Conservation (phyloP, 2,797 vertebrate species). For the Myoxocephalus aenaeus region DNA sequence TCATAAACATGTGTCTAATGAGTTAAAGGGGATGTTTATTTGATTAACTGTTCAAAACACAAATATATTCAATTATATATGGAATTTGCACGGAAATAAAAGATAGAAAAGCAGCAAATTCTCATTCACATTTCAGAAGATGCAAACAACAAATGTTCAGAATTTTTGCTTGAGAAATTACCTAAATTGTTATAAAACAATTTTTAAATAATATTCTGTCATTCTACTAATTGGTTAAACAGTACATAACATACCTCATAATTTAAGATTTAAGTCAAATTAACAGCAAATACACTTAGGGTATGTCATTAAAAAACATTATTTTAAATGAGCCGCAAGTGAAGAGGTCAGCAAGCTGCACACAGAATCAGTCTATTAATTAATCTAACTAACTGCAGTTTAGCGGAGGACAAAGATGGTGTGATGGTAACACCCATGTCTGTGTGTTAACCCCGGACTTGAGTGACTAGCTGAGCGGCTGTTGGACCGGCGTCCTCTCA, state of each 20-base stretch:
- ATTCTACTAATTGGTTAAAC: not conserved
- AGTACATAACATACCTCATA: not conserved
- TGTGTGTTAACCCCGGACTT: constrained; percentile 8
- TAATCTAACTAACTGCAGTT: constrained; percentile 8
- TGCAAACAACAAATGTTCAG: not conserved
- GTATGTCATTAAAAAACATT: not conserved
- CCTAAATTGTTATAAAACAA: not conserved
- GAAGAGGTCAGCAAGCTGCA: constrained; percentile 2
- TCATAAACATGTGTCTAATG: not conserved
- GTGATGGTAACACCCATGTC: constrained; percentile 18
- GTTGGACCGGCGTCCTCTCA: constrained; percentile 24
- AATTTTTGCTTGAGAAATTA: not conserved
- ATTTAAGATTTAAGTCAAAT: not conserved
- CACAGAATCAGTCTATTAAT: constrained; percentile 6
- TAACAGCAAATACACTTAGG: not conserved
- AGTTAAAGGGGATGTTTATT: not conserved
- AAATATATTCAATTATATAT: not conserved
- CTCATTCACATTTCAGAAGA: not conserved
- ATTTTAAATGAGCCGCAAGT: not conserved
- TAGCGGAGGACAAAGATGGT: constrained; percentile 2
- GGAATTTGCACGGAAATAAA: not conserved
- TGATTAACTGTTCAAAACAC: not conserved
- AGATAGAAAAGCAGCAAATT: not conserved
- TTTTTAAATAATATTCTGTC: not conserved
- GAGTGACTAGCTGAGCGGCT: constrained; percentile 45